A percentile compares a stretch with the other conserved stretches of the same genome.
These are phyloP conservation scores for Masticophis lateralis DNA, from an alignment of 2,797 vertebrate genomes.

Conservation along the genomic window DNA sequence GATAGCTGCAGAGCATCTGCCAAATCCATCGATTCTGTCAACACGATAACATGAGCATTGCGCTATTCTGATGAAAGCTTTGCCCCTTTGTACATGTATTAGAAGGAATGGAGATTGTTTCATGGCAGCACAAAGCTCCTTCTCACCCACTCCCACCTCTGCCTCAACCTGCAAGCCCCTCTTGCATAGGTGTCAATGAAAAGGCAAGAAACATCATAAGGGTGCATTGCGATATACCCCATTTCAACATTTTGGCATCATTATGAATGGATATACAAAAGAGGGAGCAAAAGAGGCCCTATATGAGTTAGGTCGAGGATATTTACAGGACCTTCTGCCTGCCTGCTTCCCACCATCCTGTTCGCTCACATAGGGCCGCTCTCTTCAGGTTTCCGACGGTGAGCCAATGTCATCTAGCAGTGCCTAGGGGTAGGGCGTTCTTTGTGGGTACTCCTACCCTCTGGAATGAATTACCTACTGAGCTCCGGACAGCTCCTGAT, in stretches of 20 bases:
- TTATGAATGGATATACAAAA: not conserved
- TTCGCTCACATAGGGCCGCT: too few species aligned
- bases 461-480: too few species aligned
- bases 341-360: too few species aligned
- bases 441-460: too few species aligned
- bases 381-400: too few species aligned
- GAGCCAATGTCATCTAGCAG: too few species aligned
- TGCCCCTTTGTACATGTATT: not conserved
- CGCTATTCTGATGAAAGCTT: not conserved
- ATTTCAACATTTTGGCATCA: not conserved
- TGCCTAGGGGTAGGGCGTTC: too few species aligned
- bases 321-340: too few species aligned
- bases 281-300: not conserved
- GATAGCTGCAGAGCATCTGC: not conserved
- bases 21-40: not conserved
- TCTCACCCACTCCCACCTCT: not conserved
- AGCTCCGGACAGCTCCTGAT: too few species aligned
- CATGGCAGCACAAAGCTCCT: not conserved
- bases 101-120: not conserved
- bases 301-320: too few species aligned
- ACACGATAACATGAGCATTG: not conserved
- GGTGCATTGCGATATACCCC: not conserved
- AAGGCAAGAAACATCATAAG: not conserved
- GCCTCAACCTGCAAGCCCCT: not conserved
- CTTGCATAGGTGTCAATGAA: not conserved